phyloP scores from a whole-genome alignment of 2,888 invertebrate species.

The Tachina fera region DNA sequence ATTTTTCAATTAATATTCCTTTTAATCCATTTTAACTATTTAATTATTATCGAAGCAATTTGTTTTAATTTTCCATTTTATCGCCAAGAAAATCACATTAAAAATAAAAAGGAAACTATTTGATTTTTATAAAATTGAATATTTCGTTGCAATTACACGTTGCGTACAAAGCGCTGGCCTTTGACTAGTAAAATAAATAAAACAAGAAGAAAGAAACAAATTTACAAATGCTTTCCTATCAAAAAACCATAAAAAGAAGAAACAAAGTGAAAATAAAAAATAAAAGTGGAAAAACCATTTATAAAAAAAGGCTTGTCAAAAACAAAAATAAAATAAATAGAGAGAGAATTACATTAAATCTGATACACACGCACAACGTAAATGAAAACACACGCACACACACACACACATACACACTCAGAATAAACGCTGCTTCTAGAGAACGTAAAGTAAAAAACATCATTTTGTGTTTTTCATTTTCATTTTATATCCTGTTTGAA shows the following conservation, averaged over 20 bases:
- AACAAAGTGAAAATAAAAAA: conserved; percentile 1
- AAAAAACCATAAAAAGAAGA: conserved; percentile 43
- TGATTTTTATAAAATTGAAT: conserved; percentile 8
- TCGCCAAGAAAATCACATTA: neutral
- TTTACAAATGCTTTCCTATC: conserved; percentile 44
- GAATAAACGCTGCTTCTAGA: no score
- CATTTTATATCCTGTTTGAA: conserved; percentile 44
- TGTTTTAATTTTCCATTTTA: neutral
- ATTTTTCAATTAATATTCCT: neutral
- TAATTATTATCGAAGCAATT: neutral
- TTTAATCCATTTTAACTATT: neutral
- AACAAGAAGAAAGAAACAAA: neutral
- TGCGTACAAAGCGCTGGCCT: conserved; percentile 50
- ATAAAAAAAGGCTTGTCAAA: conserved; percentile 54
- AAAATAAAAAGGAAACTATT: conserved; percentile 21
- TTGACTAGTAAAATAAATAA: conserved; percentile 31
- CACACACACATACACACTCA: neutral
- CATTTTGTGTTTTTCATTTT: conserved; percentile 15
- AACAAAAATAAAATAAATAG: neutral
- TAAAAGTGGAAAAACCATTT: conserved; percentile 20
- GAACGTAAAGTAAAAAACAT: conserved; percentile 11
- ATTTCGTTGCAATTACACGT: conserved; percentile 25
- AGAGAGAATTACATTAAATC: conserved; percentile 36
- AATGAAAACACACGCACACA: conserved; percentile 1
- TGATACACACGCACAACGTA: conserved; percentile 30